These are phyloP conservation scores for Aplochiton taeniatus DNA, from an alignment of 2,797 vertebrate species.

Conservation along the genomic window DNA sequence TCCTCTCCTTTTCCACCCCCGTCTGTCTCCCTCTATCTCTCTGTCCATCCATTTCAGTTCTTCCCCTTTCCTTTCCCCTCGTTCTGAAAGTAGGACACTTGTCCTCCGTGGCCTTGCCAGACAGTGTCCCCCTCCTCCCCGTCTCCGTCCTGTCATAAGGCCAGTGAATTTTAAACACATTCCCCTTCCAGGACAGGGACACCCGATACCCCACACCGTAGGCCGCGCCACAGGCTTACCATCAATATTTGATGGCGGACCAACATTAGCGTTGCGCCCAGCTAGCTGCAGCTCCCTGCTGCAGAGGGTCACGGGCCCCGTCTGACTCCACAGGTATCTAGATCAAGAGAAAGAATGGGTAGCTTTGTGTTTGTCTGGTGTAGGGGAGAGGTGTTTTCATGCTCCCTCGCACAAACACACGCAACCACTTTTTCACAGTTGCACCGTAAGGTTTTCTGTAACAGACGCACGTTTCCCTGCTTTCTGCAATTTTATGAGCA, in stretches of 20 bases:
- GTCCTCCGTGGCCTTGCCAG: neutral
- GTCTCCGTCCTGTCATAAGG: constrained; percentile 41
- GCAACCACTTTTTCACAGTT: too few relatives aligned
- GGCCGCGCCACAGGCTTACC: constrained; percentile 56
- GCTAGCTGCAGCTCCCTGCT: constrained; percentile 31
- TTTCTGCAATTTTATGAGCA: too few relatives aligned
- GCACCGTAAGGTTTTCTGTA: too few relatives aligned
- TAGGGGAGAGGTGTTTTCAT: neutral
- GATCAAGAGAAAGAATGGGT: constrained; percentile 23
- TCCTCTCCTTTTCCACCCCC: neutral
- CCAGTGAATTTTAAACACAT: constrained; percentile 60
- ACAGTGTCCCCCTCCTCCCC: neutral
- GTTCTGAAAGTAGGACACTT: constrained; percentile 1
- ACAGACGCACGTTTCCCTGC: too few relatives aligned
- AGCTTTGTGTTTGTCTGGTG: constrained; percentile 21
- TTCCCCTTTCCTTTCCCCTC: neutral
- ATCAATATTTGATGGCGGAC: constrained; percentile 77
- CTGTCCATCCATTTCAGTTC: neutral
- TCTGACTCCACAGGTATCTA: constrained; percentile 21
- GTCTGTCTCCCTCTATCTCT: neutral
- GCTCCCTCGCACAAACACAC: too few relatives aligned
- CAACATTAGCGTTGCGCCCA: constrained; percentile 42
- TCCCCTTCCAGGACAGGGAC: constrained; percentile 57
- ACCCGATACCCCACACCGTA: constrained; percentile 70
- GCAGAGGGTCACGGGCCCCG: constrained; percentile 1